Percentiles rank a stretch among this genome's conserved stretches.
Evolutionary conservation across 2,797 vertebrate species (phyloP).

Genomic region (Chiroxiphia lanceolata): DNA sequence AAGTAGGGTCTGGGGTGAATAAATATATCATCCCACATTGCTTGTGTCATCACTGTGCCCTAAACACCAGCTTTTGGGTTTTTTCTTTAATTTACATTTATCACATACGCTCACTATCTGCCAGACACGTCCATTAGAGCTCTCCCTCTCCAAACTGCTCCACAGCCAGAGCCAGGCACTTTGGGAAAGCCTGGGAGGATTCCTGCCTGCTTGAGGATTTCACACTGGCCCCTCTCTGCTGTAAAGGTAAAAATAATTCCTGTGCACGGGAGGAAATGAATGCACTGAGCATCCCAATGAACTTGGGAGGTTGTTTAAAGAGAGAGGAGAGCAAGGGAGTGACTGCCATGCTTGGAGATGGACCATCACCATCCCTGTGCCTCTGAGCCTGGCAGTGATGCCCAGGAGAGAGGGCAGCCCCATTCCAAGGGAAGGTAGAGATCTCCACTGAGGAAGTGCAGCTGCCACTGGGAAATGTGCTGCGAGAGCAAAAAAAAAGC

Average conservation of each 20-base stretch:
- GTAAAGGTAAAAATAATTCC: not conserved
- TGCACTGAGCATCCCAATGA: not conserved
- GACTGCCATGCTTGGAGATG: not conserved
- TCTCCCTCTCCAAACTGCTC: not conserved
- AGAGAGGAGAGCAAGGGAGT: not conserved
- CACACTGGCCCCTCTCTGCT: not conserved
- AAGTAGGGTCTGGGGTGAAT: not conserved
- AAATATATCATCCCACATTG: not conserved
- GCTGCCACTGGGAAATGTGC: slow-evolving; percentile 35
- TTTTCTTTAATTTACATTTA: not conserved
- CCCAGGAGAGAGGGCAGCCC: not conserved
- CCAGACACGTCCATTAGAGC: not conserved
- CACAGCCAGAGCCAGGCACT: not conserved
- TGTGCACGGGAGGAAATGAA: fast-evolving
- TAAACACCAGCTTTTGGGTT: not conserved
- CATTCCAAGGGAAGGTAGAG: not conserved
- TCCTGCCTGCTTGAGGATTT: not conserved
- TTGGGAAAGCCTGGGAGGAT: not conserved
- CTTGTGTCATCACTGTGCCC: not conserved
- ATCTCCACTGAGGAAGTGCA: not conserved
- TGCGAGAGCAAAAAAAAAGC: not conserved
- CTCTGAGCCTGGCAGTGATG: not conserved
- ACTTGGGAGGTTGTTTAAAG: fast-evolving
- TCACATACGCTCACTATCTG: fast-evolving
- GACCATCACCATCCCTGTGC: fast-evolving